Evolutionary conservation across 2,113 vertebrate species (phyloP), one percentile per base, ranked within the genome.

Genomic region (Atherinomorus stipes): DNA sequence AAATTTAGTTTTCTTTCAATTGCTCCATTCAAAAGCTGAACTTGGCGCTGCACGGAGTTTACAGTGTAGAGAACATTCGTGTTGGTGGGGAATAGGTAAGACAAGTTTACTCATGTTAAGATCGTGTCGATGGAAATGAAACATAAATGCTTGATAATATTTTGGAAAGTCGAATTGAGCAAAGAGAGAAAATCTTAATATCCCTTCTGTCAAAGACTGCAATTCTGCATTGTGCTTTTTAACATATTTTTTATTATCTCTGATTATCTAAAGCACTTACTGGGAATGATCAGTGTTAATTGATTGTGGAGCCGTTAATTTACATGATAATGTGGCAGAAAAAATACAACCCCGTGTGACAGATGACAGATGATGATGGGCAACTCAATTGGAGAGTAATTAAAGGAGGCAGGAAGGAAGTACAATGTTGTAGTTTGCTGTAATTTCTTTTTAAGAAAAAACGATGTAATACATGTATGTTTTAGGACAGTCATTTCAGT

Each of bases 281-380:
- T 88, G 89, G 89, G 85, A 84, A 84, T 81, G 85, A 85, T 90
- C 82, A 83, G 84, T 72, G 88, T 85, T 90, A 90, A 91, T 90
- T 90, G 89, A 91, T 90, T 85, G 86, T 91, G 85, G 85, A 89
- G 83, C 85, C 42, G 26, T 83, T 90, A 63, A 91, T 91, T 90
- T 89, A 90, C 86, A 89, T 90, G 85, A 88, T 88, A 88, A 89
- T 89, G 81, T 84, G 78, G 64, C 23, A 45, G 80, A 81, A 84
- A 84, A 85, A 83, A 85, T 37, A 85, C 77, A 87, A 80, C 79
- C 71, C 80, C 4, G 10, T 82, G 77, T 90, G 89, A 90, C 89
- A 88, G 85, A 87, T 90, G 83, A 90, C 56, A 38, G 83, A 89
- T 80, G 89, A 85, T 88, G 85, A 90, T 88, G 77, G 85, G 88